These are phyloP conservation scores for Paramuricea clavata DNA, from an alignment of 92 coral and sea anemone genomes.

Conservation along the genomic window DNA sequence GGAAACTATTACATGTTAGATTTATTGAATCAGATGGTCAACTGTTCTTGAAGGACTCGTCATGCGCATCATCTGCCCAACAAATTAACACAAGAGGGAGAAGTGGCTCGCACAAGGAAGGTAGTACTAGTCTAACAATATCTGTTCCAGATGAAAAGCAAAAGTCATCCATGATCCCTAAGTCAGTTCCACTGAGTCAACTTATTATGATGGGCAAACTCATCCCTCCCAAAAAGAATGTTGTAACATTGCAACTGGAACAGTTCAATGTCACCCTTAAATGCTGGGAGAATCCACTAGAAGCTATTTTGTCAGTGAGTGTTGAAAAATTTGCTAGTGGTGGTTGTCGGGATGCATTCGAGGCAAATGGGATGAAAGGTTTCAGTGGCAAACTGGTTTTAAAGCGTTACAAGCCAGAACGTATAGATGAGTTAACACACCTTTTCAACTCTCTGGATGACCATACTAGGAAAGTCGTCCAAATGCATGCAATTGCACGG, in stretches of 20 bases:
- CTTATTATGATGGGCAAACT: no score
- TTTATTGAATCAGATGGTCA: neutral
- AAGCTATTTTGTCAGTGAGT: neutral
- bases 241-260: no score
- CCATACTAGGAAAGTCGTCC: neutral
- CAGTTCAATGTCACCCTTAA: no score
- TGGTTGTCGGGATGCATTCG: neutral
- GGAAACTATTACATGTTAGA: constrained; percentile 12
- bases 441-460: neutral
- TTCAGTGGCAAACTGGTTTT: neutral
- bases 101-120: neutral
- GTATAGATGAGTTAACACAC: neutral
- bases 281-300: neutral
- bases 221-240: no score
- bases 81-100: neutral
- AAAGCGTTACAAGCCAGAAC: neutral
- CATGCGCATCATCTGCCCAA: no score
- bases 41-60: no score
- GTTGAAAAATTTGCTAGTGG: neutral
- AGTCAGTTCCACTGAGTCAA: neutral
- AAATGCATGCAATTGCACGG: neutral
- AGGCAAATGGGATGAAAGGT: neutral
- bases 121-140: neutral
- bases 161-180: neutral
- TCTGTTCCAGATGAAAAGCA: neutral